Percentiles rank a stretch among this genome's conserved stretches.
Evolutionary conservation across 2,888 invertebrate genomes (phyloP).

Genomic region (Eupithecia vulgata): DNA sequence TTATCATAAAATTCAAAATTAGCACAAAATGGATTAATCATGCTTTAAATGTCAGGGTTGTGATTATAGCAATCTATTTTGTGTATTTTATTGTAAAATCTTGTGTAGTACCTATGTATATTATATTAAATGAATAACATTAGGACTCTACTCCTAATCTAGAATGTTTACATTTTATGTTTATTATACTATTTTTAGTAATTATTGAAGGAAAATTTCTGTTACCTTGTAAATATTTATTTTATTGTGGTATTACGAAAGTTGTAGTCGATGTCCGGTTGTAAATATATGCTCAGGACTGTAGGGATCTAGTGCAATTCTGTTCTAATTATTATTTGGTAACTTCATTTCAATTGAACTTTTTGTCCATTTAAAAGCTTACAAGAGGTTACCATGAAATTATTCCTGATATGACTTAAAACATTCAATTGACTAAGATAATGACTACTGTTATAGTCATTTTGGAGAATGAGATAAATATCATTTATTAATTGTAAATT

Average conservation of each 20-base stretch:
- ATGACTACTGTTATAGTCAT: slow-evolving; percentile 1
- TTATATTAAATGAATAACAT: slow-evolving; percentile 16
- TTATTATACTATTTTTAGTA: not conserved
- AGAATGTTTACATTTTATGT: slow-evolving; percentile 20
- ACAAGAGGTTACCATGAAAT: slow-evolving; percentile 19
- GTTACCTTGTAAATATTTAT: slow-evolving; percentile 6
- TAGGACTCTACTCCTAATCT: slow-evolving; percentile 20
- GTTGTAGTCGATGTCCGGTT: slow-evolving; percentile 13
- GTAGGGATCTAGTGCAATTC: slow-evolving; percentile 50
- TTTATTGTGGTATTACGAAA: not conserved
- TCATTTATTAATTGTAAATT: not conserved
- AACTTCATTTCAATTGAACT: not conserved
- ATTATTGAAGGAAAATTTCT: slow-evolving; percentile 2
- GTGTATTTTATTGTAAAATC: slow-evolving; percentile 43
- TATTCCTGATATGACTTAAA: not conserved
- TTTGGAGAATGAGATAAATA: not conserved
- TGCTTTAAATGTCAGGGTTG: slow-evolving; percentile 69
- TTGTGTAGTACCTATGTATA: no score
- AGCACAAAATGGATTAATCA: slow-evolving; percentile 65
- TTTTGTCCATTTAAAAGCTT: not conserved
- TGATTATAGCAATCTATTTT: slow-evolving; percentile 62
- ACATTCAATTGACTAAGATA: not conserved
- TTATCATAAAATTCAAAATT: slow-evolving; percentile 33
- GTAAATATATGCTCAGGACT: slow-evolving; percentile 32
- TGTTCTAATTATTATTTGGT: slow-evolving; percentile 16